Evolutionary conservation across 2,113 vertebrate species (phyloP).

Genomic region (Bucco capensis): DNA sequence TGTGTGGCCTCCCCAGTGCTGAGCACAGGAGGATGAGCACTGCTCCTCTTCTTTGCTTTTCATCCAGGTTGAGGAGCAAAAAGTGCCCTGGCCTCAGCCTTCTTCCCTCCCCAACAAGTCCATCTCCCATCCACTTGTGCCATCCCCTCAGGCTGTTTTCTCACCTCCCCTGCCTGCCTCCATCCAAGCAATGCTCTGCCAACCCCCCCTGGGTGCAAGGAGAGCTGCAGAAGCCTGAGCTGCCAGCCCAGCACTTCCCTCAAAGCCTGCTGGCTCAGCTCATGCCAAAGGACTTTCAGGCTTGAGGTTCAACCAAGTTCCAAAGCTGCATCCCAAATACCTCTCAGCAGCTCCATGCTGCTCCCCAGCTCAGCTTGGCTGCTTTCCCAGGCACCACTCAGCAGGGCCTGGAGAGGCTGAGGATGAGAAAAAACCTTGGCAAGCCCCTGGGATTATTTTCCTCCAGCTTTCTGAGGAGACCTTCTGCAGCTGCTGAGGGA

Average conservation of each 20-base stretch:
- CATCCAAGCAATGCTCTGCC: neutral
- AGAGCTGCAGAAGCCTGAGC: neutral
- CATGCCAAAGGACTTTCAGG: neutral
- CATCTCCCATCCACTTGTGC: neutral
- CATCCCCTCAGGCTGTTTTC: neutral
- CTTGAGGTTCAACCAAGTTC: constrained; percentile 13
- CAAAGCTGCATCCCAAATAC: neutral
- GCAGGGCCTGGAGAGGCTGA: neutral
- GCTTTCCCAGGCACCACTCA: constrained; percentile 35
- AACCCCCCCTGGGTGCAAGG: neutral
- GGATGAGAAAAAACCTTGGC: neutral
- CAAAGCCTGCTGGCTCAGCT: neutral
- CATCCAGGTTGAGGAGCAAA: neutral
- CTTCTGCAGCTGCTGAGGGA: neutral
- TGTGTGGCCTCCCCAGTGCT: too few relatives aligned
- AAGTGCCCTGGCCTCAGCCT: neutral
- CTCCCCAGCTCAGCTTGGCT: neutral
- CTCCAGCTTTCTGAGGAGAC: neutral
- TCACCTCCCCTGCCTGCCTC: neutral
- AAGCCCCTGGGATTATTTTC: neutral
- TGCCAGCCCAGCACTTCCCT: neutral
- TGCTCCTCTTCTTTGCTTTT: too few relatives aligned
- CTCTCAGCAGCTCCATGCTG: neutral
- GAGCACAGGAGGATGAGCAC: too few relatives aligned
- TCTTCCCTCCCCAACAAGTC: neutral